These are phyloP conservation scores for Acrossocheilus fasciatus DNA, from an alignment of 2,797 vertebrate genomes.

Conservation along the genomic window DNA sequence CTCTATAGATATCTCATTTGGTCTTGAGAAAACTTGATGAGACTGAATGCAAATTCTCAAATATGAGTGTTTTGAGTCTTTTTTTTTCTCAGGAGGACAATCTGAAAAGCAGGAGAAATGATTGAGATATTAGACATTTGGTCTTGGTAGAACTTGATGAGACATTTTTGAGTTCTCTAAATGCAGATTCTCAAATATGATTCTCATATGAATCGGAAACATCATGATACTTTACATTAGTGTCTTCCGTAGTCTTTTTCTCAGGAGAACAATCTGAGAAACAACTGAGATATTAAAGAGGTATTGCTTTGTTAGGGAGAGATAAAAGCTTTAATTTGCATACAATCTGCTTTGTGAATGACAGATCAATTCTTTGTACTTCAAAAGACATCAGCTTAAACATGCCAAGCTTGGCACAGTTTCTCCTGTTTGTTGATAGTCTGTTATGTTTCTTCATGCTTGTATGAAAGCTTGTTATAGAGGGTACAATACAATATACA, in stretches of 20 bases:
- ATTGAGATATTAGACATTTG: not conserved
- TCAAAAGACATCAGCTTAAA: slow-evolving; percentile 17
- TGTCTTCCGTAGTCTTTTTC: not conserved
- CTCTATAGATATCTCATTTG: too few species aligned
- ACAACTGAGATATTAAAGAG: not conserved
- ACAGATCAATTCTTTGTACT: slow-evolving; percentile 1
- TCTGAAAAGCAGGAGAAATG: not conserved
- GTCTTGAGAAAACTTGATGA: too few species aligned
- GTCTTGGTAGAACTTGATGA: not conserved
- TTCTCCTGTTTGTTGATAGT: slow-evolving; percentile 24
- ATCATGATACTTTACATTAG: not conserved
- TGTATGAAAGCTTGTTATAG: slow-evolving; percentile 17
- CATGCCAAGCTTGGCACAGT: slow-evolving; percentile 15
- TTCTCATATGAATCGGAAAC: not conserved
- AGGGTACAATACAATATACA: slow-evolving; percentile 38
- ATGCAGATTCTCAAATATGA: not conserved
- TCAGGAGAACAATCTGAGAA: not conserved
- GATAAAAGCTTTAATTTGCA: not conserved
- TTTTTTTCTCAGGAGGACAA: not conserved
- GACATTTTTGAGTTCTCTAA: not conserved
- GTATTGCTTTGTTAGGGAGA: not conserved
- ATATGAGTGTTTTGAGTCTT: not conserved
- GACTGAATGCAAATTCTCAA: not conserved
- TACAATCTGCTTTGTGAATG: slow-evolving; percentile 3
- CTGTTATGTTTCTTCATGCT: slow-evolving; percentile 35